Base-by-base conservation (phyloP, 2,797 vertebrate genomes). In the Macropodus opercularis region DNA sequence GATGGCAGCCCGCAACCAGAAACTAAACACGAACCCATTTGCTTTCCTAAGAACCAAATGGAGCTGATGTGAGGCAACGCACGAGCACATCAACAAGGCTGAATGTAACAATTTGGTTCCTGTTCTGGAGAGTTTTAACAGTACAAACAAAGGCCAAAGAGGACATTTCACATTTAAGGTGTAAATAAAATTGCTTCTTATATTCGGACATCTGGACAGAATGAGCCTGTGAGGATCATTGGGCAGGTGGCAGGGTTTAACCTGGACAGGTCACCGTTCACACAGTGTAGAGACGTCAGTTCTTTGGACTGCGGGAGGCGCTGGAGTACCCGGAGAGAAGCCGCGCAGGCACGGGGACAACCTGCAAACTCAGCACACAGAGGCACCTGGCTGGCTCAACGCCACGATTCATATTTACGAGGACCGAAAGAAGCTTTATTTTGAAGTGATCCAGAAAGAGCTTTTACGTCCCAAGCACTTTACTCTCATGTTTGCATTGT, bases 171-270 rank as follows among this genome's bases (percentile, higher is more conserved):
- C 26, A 55, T 29, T 15, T 43, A n/a, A 21, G 47, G 56, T 80
- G 65, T 78, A 65, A 77, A 69, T 71, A 65, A 23, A 42, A 35
- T 22, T 51, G 57, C 70, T 31, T 42, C 63, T 73, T 62, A 10
- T 56, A 65, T 51, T 77, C 74, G 60, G 60, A 76, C 35, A 69
- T 69, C 54, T 77, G 69, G 46, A 84, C 67, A 23, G 21, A 72
- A 69, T 19, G 54, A 80, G 60, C 60, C n/a, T n/a, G n/a, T n/a
- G n/a, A n/a, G n/a, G n/a, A n/a, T n/a, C n/a, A n/a, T n/a, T n/a
- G n/a, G n/a, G n/a, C n/a, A n/a, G n/a, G n/a, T n/a, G n/a, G n/a
- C n/a, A n/a, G n/a, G n/a, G n/a, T n/a, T n/a, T n/a, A n/a, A n/a
- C n/a, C n/a, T n/a, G n/a, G n/a, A n/a, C n/a, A n/a, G n/a, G n/a